Evolutionary conservation across 1,140 invertebrate species (phyloP), one percentile per base, ranked within the genome.

Genomic region (Liolophura sinensis): DNA sequence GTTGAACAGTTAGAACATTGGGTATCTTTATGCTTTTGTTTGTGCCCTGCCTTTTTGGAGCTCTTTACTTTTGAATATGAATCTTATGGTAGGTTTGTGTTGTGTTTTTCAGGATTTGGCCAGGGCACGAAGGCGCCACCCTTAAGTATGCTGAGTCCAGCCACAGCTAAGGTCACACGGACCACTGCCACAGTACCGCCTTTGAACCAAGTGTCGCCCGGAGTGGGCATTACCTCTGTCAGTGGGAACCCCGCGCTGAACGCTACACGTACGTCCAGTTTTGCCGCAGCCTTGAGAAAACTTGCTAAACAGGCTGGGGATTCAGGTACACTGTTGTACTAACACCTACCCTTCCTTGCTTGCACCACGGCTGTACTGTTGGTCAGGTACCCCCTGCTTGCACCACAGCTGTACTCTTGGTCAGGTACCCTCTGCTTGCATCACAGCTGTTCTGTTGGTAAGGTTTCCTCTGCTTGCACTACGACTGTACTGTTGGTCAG

Each of bases 231-330:
- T 14, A 74, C 60, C n/a, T 69, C 74, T 1, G 63, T 71, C 16
- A 72, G 71, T 48, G 65, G 69, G 20, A 79, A 74, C 55, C 68
- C 76, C 24, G 73, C 79, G 18, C 61, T 79, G 31, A 79, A 73
- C 66, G 77, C 79, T 51, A 78, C 81, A 48, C 67, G 82, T 4
- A 84, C 81, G 3, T 85, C 85, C 49, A 87, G 89, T 31, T 93
- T 93, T 84, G 91, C 92, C 25, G 91, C 92, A 6, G 92, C 92
- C 7, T 82, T 93, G 61, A 86, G 92, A 63, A 92, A 91, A 78
- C 84, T 93, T 65, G 92, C 92, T 58, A 92, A 93, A 80, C 91
- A 93, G 78, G 91, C 91, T 40, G 90, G 83, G 52, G 85, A 84
- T 60, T 85, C 84, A n/a, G 68, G 61, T 63, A 63, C 40, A 24